Base-by-base conservation (phyloP, 2,888 invertebrate species). In the Fragum sueziense region DNA sequence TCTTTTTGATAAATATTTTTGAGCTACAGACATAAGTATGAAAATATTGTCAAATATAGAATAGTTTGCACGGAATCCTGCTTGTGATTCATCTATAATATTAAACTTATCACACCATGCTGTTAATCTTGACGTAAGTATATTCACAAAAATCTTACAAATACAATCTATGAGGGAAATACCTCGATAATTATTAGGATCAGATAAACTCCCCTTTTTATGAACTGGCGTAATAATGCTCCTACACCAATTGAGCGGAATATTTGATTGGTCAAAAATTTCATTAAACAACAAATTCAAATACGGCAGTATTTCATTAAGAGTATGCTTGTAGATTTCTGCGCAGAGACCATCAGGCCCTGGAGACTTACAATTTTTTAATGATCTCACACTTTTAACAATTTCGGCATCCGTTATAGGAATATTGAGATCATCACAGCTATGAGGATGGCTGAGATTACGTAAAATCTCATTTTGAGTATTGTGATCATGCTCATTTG, bases 101-200 rank as follows among this genome's bases (percentile, higher is more conserved):
- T 29, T 11, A 47, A 51, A 31, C 14, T 29, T 37, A 41, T 65
- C 72, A 14, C 62, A 34, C 62, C 51, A 65, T 22, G 34, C 22
- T 3, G 34, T 37, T 11, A 65, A 37, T 17, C 37, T 34, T 11
- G 29, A 37, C 34, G 25, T 71, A 22, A 57, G 34, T 41, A 57
- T 41, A 9, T 11, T 20, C 4, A 22, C 22, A 41, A 34, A 65
- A 34, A 70, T 54, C 41, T 75, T 76, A 27, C 71, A 62, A 4
- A 79, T 25, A 61, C 47, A 37, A n/a, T 69, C 69, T 17, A 61
- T 59, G 25, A 79, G n/a, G 1, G 75, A 79, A 6, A 79, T 79
- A 17, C 71, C 79, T 17, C 69, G 59, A 34, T 75, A 75, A 59
- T 79, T 71, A 52, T 75, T 74, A 17, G 68, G 68, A 11, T 68